phyloP scores from a whole-genome alignment of 2,113 vertebrate species.

The Paraplagusia blochii region DNA sequence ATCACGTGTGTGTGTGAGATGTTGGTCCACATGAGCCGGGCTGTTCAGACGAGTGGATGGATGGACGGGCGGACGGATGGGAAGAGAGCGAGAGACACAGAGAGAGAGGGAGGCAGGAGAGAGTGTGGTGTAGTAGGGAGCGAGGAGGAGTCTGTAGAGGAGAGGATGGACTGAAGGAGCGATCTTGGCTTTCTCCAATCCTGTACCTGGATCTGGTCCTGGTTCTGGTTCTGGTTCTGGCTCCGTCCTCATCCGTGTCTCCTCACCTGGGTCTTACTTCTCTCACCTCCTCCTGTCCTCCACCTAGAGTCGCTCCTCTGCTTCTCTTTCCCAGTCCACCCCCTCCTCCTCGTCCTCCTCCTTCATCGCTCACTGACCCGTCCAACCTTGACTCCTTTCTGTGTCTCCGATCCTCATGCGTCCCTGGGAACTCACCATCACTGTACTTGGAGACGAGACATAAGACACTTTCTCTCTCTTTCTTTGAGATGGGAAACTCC shows the following conservation, averaged over 20 bases:
- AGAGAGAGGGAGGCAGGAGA: conserved; percentile 15
- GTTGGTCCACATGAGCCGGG: conserved; percentile 61
- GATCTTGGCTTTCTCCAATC: conserved; percentile 64
- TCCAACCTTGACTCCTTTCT: conserved; percentile 67
- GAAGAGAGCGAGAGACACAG: conserved; percentile 13
- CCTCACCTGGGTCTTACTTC: conserved; percentile 42
- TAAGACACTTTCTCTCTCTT: conserved; percentile 38
- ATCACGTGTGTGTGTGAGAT: conserved; percentile 52
- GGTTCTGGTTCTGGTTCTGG: conserved; percentile 65
- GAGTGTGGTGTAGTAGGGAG: conserved; percentile 24
- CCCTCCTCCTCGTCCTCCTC: conserved; percentile 55
- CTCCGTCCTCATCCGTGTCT: conserved; percentile 62
- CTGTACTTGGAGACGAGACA: conserved; percentile 58
- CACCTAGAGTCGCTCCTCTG: conserved; percentile 38
- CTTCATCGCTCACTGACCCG: conserved; percentile 79
- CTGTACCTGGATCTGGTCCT: conserved; percentile 64
- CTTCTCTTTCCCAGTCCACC: conserved; percentile 30
- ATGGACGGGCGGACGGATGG: conserved; percentile 38
- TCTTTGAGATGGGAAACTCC: conserved; percentile 93
- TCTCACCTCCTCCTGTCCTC: conserved; percentile 57
- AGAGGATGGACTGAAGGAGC: conserved; percentile 71
- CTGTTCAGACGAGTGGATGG: conserved; percentile 42
- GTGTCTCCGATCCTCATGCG: conserved; percentile 72
- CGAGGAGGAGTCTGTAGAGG: conserved; percentile 47
- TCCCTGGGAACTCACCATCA: conserved; percentile 59